phyloP scores from a whole-genome alignment of 2,888 invertebrate species.

The Patella ulyssiponensis region DNA sequence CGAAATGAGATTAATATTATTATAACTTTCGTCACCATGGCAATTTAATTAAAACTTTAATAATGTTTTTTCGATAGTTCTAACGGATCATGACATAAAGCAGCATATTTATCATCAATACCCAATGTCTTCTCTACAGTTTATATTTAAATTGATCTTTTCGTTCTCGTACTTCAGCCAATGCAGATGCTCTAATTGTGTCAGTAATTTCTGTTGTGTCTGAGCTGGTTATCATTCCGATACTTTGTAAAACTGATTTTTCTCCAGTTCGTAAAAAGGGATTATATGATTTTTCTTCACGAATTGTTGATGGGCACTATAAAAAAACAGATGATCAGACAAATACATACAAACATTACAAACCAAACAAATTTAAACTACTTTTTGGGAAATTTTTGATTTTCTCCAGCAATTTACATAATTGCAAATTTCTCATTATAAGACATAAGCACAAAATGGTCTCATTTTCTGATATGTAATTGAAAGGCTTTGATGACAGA shows the following conservation, averaged over 20 bases:
- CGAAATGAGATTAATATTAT: too few relatives aligned
- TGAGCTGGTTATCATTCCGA: conserved; percentile 44
- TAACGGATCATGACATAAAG: too few relatives aligned
- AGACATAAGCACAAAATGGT: too few relatives aligned
- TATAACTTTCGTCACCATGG: too few relatives aligned
- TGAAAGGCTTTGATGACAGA: not conserved
- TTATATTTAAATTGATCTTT: conserved; percentile 64
- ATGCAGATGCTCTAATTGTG: conserved; percentile 45
- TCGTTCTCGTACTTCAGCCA: conserved; percentile 54
- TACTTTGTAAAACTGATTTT: conserved; percentile 43
- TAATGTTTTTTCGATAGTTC: too few relatives aligned
- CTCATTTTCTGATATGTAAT: not conserved
- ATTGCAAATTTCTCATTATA: too few relatives aligned
- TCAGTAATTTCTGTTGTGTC: conserved; percentile 41
- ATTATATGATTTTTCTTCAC: conserved; percentile 65
- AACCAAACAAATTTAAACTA: conserved; percentile 2
- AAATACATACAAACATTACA: not conserved
- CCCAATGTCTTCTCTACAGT: conserved; percentile 26
- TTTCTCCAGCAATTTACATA: not conserved
- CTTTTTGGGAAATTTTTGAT: not conserved
- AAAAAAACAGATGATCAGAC: conserved; percentile 22
- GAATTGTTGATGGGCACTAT: conserved; percentile 65
- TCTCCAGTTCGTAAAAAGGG: conserved; percentile 63
- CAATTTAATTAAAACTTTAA: too few relatives aligned
- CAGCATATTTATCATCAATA: too few relatives aligned